A percentile compares a stretch with the other conserved stretches of the same genome.
Evolutionary conservation across 1,140 invertebrate genomes (phyloP).

Genomic region (Plectrocnemia conspersa): DNA sequence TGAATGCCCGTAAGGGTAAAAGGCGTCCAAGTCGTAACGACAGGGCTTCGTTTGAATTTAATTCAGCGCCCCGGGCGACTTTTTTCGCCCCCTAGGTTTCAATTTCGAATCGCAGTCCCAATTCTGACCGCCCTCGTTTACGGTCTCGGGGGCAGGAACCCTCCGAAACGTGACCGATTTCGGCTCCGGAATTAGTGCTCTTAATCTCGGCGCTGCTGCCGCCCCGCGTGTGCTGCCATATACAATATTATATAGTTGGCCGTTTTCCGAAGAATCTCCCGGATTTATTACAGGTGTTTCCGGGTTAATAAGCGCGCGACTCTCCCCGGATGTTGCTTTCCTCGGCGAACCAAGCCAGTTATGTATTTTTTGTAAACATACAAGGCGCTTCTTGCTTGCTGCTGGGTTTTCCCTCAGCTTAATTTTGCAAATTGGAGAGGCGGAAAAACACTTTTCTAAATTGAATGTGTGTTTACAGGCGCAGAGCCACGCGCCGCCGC

Average conservation of each 20-base stretch:
- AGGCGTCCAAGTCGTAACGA: no score
- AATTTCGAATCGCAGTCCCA: no score
- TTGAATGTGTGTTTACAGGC: conserved; percentile 1
- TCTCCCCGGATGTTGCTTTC: not conserved
- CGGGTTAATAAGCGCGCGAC: conserved; percentile 24
- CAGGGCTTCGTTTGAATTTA: no score
- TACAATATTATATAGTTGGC: no score
- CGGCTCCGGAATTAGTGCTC: not conserved
- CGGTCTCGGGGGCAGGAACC: no score
- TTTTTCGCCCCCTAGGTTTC: no score
- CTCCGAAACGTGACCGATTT: not conserved
- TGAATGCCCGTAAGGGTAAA: no score
- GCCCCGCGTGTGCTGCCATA: not conserved
- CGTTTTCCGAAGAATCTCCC: not conserved
- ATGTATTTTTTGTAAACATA: no score
- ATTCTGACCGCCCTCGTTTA: no score
- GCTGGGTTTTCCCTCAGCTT: not conserved
- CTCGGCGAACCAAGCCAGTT: no score
- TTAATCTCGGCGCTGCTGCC: not conserved
- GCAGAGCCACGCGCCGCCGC: not conserved
- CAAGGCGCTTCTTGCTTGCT: not conserved
- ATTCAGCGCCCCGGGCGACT: no score
- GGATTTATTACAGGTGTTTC: conserved; percentile 28
- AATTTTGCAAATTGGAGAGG: conserved; percentile 19
- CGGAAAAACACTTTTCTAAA: conserved; percentile 6